phyloP scores from a whole-genome alignment of 2,113 vertebrate species.

The Melanotaenia duboulayi region DNA sequence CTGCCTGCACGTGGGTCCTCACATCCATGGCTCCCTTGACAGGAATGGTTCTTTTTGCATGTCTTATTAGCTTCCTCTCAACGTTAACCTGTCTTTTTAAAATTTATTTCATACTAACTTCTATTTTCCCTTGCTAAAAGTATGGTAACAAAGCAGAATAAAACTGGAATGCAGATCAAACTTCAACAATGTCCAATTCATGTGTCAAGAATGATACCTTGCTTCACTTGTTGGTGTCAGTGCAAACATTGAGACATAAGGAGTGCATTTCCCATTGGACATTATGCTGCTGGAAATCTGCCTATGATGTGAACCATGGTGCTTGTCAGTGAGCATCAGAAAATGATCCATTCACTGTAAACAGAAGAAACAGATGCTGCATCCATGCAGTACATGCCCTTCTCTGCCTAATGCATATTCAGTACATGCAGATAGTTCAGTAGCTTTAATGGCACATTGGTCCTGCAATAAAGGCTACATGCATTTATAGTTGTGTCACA shows the following conservation, averaged over 20 bases:
- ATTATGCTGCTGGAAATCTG: conserved; percentile 38
- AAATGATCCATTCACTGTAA: conserved; percentile 42
- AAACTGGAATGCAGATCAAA: neutral
- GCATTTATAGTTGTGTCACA: conserved; percentile 44
- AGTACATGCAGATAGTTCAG: conserved; percentile 41
- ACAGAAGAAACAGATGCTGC: conserved; percentile 55
- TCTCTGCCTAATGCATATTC: conserved; percentile 62
- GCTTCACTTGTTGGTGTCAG: neutral
- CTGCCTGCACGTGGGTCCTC: too few species aligned
- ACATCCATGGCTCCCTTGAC: too few species aligned
- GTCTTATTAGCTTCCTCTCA: neutral
- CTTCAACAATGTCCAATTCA: neutral
- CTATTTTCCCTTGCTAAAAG: neutral
- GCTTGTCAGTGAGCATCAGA: conserved; percentile 51
- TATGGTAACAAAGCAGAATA: neutral
- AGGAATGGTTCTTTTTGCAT: neutral
- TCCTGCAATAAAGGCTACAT: conserved; percentile 30
- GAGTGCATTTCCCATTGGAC: conserved; percentile 14
- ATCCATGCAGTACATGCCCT: conserved; percentile 38
- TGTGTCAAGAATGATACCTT: conserved; percentile 26
- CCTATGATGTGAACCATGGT: conserved; percentile 34
- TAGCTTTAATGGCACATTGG: conserved; percentile 56
- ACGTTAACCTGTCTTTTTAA: neutral
- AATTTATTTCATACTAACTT: too few species aligned
- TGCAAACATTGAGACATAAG: conserved; percentile 18